Evolutionary conservation across 2,113 vertebrate species (phyloP).

Genomic region (cattle (Bos taurus)): DNA sequence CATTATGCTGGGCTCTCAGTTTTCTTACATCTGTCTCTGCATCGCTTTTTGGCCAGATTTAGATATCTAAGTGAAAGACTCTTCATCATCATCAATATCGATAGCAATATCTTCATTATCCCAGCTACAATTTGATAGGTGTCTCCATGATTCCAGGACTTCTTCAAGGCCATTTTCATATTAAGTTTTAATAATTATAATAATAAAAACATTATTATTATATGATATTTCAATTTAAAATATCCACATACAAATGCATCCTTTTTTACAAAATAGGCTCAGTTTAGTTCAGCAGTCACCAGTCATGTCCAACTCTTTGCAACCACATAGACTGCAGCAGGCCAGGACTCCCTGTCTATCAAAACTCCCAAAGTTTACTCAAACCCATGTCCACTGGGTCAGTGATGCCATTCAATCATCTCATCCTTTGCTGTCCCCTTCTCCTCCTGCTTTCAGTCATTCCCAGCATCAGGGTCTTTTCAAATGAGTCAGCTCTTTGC

Average conservation of each 20-base stretch:
- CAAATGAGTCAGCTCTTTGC: background rate
- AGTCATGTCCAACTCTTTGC: background rate
- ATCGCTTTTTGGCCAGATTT: background rate
- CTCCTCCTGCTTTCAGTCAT: background rate
- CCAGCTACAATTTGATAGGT: background rate
- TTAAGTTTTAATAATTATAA: background rate
- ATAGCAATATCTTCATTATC: background rate
- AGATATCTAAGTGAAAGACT: background rate
- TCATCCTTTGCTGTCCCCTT: background rate
- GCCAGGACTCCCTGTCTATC: background rate
- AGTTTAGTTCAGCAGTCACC: background rate
- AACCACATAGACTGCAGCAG: background rate
- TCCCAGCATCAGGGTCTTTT: background rate
- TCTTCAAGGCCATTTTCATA: background rate
- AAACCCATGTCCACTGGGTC: background rate
- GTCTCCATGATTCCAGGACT: background rate
- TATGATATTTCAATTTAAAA: background rate
- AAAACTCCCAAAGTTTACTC: background rate
- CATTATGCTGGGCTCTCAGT: background rate
- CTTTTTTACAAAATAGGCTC: background rate
- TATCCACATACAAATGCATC: background rate
- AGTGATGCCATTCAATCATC: background rate
- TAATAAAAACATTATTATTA: background rate
- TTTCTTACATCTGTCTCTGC: background rate
- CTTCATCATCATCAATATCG: background rate